Evolutionary conservation across 2,113 vertebrate species (phyloP), one percentile per base, ranked within the genome.

Genomic region (Morphnarchus princeps): DNA sequence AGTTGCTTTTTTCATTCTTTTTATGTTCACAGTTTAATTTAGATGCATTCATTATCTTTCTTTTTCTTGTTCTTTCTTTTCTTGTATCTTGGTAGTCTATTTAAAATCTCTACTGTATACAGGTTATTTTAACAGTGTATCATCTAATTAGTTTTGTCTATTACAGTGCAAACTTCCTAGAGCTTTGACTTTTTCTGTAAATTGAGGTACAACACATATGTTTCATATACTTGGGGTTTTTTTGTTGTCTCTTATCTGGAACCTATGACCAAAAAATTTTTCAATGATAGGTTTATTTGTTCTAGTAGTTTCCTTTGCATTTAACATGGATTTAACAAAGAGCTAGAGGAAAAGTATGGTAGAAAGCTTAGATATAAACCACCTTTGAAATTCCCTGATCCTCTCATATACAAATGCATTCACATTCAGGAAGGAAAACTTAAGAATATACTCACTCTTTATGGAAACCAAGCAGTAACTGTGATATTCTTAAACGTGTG

Each of bases 351-450:
- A 82, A 86, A 40, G 3, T 58, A 7, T 15, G 5, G 18, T 22
- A 50, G 38, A 59, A 89, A 80, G 4, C 10, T 79, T 66, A 49
- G 17, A 54, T 40, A 5, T 28, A 80, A 76, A 83, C 2, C 6
- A 49, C 22, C 26, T 67, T 55, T 77, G n/a, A 86, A 89, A 80
- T 86, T 67, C 8, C 2, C 10, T 45, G 22, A 50, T 86, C 6
- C 12, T 74, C 10, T 55, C 0, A 0, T n/a, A 13, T 17, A 66
- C 24, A 82, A 82, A 78, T 31, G 4, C 12, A 47, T 8, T 7
- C 31, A 52, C 8, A 58, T 52, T 65, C 54, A 55, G 9, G 11
- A 91, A 77, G 13, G 10, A 36, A 86, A 82, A 71, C 10, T n/a
- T 40, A 43, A 61, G 9, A 57, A 65, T 42, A 24, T 11, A 3